Conservation (phyloP, 1,140 invertebrate species). For the Drosophila yakuba region DNA sequence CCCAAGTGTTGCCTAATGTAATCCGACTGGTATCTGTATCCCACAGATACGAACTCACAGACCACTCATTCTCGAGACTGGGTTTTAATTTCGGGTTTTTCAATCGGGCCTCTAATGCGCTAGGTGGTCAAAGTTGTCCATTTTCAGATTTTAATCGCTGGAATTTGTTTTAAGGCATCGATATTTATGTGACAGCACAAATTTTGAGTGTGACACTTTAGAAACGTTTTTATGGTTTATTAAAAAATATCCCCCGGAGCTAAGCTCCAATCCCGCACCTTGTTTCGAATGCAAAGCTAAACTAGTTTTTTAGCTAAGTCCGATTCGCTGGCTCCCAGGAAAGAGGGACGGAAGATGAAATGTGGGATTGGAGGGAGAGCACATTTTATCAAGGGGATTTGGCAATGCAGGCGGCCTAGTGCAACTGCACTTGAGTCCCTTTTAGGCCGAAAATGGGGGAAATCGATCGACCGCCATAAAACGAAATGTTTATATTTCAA, state of each 20-base stretch:
- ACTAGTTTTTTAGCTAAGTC: conserved; percentile 64
- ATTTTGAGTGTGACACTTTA: conserved; percentile 77
- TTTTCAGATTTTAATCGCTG: conserved; percentile 66
- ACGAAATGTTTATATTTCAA: conserved; percentile 77
- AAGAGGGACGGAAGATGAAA: not conserved
- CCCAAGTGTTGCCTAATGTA: conserved; percentile 41
- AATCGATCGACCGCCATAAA: conserved; percentile 75
- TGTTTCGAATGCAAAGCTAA: conserved; percentile 53
- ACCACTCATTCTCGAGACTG: conserved; percentile 43
- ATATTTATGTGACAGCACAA: conserved; percentile 74
- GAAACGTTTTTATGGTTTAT: conserved; percentile 68
- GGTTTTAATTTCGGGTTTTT: conserved; percentile 28
- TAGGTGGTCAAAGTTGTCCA: conserved; percentile 51
- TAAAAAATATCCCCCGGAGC: conserved; percentile 48
- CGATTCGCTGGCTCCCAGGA: conserved; percentile 16
- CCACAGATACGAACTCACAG: conserved; percentile 35
- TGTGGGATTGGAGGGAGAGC: not conserved
- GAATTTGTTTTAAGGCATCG: conserved; percentile 55
- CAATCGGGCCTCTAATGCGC: conserved; percentile 30
- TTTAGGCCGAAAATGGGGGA: conserved; percentile 46
- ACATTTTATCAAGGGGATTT: conserved; percentile 22
- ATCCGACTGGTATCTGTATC: conserved; percentile 49
- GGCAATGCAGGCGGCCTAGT: conserved; percentile 57
- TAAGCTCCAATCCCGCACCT: conserved; percentile 19
- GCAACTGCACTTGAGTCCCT: conserved; percentile 73